Percentiles rank a stretch among this genome's conserved stretches.
Evolutionary conservation across 2,888 invertebrate species (phyloP).

Genomic region (Erebia palarica): DNA sequence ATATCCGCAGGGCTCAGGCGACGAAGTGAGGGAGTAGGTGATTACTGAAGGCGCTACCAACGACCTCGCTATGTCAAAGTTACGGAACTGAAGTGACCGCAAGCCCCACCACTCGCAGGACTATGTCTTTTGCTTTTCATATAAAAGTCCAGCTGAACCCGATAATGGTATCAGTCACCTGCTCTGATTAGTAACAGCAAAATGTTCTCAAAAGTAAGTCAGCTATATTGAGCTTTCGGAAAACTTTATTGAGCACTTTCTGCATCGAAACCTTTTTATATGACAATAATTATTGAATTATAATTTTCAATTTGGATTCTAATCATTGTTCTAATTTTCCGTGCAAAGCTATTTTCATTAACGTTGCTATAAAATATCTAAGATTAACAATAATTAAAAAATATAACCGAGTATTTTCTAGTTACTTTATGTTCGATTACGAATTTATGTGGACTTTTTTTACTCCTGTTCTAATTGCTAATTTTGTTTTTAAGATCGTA

Average conservation of each 20-base stretch:
- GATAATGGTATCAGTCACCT: conserved; percentile 80
- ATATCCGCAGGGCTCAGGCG: conserved; percentile 45
- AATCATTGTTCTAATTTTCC: no score
- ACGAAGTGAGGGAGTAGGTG: conserved; percentile 43
- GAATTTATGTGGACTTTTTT: no score
- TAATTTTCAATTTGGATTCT: neutral
- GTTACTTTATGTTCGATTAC: no score
- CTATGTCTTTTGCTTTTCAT: conserved; percentile 77
- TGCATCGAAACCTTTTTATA: neutral
- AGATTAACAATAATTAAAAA: no score
- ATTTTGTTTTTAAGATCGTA: conserved; percentile 58
- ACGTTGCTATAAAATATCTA: no score
- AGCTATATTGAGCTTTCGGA: conserved; percentile 7
- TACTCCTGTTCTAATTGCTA: neutral
- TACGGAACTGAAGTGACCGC: conserved; percentile 80
- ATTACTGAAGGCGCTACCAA: conserved; percentile 57
- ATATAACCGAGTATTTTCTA: no score
- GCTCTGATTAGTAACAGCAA: conserved; percentile 77
- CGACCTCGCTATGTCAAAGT: conserved; percentile 82
- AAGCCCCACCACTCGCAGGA: conserved; percentile 70
- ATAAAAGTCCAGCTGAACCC: conserved; percentile 75
- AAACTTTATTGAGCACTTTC: neutral
- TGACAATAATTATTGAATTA: neutral
- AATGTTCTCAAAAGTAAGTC: conserved; percentile 81
- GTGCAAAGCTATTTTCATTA: no score